phyloP scores from a whole-genome alignment of 2,113 vertebrate genomes.

The Acanthisitta chloris region DNA sequence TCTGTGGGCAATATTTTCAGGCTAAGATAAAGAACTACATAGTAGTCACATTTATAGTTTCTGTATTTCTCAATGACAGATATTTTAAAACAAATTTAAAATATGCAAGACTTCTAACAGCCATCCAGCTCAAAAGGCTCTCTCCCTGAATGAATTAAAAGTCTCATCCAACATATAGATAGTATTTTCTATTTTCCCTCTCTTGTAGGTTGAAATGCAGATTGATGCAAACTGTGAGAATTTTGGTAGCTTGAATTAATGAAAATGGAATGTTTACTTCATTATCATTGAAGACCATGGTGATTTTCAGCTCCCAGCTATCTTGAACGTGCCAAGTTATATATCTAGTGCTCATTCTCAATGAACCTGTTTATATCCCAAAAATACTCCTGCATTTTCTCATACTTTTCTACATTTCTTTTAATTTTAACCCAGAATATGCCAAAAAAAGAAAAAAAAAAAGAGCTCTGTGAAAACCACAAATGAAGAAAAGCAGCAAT shows the following conservation, averaged over 20 bases:
- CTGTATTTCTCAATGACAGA: not conserved
- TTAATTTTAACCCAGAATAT: not conserved
- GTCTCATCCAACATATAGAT: not conserved
- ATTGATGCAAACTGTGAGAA: not conserved
- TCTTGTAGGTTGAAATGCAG: not conserved
- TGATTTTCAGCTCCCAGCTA: not conserved
- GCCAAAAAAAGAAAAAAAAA: not conserved
- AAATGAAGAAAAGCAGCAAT: not conserved
- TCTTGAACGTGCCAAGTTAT: not conserved
- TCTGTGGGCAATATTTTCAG: not conserved
- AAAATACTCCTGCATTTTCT: not conserved
- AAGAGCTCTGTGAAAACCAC: not conserved
- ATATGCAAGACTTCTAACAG: not conserved
- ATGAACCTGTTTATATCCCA: not conserved
- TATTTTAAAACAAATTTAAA: not conserved
- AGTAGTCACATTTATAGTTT: not conserved
- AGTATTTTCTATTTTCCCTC: not conserved
- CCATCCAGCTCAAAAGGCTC: not conserved
- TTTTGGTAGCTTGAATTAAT: not conserved
- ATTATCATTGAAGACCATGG: not conserved
- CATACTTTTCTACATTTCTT: not conserved
- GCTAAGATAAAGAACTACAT: not conserved
- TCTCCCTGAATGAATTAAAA: not conserved
- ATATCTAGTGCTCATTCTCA: not conserved
- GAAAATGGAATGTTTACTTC: not conserved